These are phyloP conservation scores for Ecdyonurus torrentis DNA, from an alignment of 2,888 invertebrate genomes.

Conservation along the genomic window DNA sequence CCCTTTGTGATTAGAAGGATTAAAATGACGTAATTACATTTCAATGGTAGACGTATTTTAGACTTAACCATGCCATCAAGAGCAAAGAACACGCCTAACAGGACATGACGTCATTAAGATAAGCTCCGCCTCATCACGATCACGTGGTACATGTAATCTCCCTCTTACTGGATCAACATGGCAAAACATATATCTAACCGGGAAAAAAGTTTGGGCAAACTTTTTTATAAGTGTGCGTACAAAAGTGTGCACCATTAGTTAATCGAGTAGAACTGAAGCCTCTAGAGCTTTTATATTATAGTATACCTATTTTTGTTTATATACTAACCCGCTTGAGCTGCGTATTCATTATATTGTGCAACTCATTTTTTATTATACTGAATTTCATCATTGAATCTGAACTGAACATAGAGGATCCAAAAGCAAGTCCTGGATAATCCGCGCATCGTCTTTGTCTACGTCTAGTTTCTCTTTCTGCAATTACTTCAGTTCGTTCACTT, in stretches of 20 bases:
- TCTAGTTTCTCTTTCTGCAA: slow-evolving; percentile 67
- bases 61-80: background rate
- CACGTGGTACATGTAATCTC: background rate
- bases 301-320: too few species aligned
- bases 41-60: background rate
- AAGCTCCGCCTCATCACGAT: background rate
- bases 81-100: background rate
- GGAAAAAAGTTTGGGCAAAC: background rate
- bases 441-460: slow-evolving; percentile 52
- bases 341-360: slow-evolving; percentile 94
- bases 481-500: slow-evolving; percentile 74
- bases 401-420: slow-evolving; percentile 83
- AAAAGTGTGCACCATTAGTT: background rate
- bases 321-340: slow-evolving; percentile 88
- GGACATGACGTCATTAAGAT: background rate
- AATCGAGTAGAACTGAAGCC: background rate
- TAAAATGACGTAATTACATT: background rate
- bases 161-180: background rate
- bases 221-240: background rate
- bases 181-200: background rate
- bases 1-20: too few species aligned
- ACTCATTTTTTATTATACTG: slow-evolving; percentile 88
- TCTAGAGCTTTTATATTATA: background rate
- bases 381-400: slow-evolving; percentile 98
- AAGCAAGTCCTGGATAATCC: slow-evolving; percentile 83